A percentile compares a stretch with the other conserved stretches of the same genome.
These are phyloP conservation scores for Ligdia adustata DNA, from an alignment of 2,888 invertebrate species.

Conservation along the genomic window DNA sequence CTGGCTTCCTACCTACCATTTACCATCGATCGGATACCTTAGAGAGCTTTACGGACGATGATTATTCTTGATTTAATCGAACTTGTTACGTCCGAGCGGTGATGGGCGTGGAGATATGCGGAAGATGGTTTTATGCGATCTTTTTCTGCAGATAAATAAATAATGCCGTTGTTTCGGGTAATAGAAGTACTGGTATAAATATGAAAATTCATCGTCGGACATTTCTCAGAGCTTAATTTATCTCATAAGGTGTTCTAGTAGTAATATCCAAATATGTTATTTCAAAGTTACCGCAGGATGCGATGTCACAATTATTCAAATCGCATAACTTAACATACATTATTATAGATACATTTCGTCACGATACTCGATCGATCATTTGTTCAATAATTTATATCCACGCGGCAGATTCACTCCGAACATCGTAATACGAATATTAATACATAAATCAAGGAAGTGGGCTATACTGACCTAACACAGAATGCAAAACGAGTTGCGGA, in stretches of 20 bases:
- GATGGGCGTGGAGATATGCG: conserved; percentile 13
- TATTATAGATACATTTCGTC: no score
- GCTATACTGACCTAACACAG: conserved; percentile 36
- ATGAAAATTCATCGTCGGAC: no score
- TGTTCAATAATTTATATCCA: conserved; percentile 7
- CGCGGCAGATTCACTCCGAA: conserved; percentile 19
- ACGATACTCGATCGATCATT: conserved; percentile 1
- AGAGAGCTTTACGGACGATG: background rate
- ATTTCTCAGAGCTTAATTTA: no score
- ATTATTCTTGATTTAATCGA: conserved; percentile 13
- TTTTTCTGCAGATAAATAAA: conserved; percentile 6
- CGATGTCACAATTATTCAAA: no score
- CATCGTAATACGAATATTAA: conserved; percentile 30
- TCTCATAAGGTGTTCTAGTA: no score
- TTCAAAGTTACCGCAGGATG: no score
- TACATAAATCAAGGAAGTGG: conserved; percentile 32
- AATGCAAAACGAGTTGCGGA: conserved; percentile 38
- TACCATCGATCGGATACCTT: conserved; percentile 8
- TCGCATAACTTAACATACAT: no score
- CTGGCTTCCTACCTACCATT: conserved; percentile 32
- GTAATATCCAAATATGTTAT: no score
- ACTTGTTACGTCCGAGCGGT: background rate
- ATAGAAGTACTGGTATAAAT: no score
- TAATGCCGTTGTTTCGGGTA: background rate
- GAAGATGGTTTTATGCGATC: conserved; percentile 13